These are phyloP conservation scores for Ceratosolen fusciceps DNA, from an alignment of 1,140 invertebrate genomes.

Conservation along the genomic window DNA sequence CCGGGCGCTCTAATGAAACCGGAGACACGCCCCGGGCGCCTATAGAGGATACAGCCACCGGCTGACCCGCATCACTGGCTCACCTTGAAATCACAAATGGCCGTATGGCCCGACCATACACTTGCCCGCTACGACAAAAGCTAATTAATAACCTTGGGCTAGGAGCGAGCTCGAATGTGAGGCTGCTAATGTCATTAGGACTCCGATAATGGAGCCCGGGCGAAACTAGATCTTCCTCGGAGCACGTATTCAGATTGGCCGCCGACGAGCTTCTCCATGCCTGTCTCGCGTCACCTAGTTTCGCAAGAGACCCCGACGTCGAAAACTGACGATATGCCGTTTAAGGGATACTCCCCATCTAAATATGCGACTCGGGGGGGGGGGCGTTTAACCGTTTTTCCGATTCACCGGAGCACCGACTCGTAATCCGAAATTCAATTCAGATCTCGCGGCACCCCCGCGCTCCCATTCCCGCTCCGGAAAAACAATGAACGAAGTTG, in stretches of 20 bases:
- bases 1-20: neutral
- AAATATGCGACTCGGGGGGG: neutral
- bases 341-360: too few species aligned
- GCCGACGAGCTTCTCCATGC: neutral
- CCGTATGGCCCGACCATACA: too few species aligned
- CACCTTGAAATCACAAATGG: too few species aligned
- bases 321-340: neutral
- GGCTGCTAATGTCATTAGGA: constrained; percentile 37
- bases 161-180: constrained; percentile 1
- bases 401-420: too few species aligned
- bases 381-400: too few species aligned
- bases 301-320: neutral
- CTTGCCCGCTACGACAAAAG: neutral
- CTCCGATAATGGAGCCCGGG: constrained; percentile 32
- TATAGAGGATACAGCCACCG: too few species aligned
- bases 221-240: neutral
- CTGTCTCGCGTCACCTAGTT: neutral
- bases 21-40: constrained; percentile 10
- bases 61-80: too few species aligned
- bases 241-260: neutral
- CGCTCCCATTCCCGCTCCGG: neutral
- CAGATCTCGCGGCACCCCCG: neutral
- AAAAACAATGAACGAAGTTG: neutral
- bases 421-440: neutral
- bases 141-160: neutral